Conservation (phyloP, 2,888 invertebrate genomes). For the Drosophila rellima region DNA sequence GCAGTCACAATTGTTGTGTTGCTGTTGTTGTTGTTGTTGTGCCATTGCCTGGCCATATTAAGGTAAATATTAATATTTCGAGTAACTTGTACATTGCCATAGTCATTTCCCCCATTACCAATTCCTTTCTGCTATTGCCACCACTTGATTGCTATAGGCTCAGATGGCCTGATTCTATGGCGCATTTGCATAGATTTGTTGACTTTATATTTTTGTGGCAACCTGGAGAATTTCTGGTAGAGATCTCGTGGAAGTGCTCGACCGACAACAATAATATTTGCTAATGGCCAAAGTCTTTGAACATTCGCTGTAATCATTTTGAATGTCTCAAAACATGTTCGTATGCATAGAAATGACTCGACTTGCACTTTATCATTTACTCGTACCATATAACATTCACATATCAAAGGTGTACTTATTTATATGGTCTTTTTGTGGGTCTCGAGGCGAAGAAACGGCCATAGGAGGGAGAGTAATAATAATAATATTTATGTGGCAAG, state of each 20-base stretch:
- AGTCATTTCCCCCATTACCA: conserved; percentile 5
- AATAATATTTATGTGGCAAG: conserved; percentile 78
- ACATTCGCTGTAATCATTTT: conserved; percentile 33
- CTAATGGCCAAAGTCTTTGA: conserved; percentile 56
- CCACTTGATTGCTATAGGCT: conserved; percentile 8
- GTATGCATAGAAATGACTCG: conserved; percentile 55
- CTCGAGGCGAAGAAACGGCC: conserved; percentile 6
- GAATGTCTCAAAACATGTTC: conserved; percentile 29
- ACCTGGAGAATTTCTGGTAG: neutral
- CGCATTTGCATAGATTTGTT: conserved; percentile 16
- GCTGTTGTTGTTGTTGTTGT: conserved; percentile 9
- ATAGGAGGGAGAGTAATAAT: conserved; percentile 59
- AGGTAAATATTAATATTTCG: conserved; percentile 51
- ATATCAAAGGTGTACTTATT: conserved; percentile 31
- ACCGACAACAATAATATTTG: conserved; percentile 60
- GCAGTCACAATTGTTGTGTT: conserved; percentile 14
- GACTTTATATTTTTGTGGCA: conserved; percentile 15
- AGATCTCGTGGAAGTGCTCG: conserved; percentile 24
- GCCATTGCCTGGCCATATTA: conserved; percentile 9
- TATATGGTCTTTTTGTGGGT: conserved; percentile 2
- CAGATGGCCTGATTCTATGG: neutral
- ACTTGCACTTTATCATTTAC: conserved; percentile 62
- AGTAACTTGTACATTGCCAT: conserved; percentile 35
- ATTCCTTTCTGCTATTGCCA: conserved; percentile 7
- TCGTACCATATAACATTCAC: conserved; percentile 4